Conservation (phyloP, 2,888 invertebrate species). For the Eupithecia vulgata region DNA sequence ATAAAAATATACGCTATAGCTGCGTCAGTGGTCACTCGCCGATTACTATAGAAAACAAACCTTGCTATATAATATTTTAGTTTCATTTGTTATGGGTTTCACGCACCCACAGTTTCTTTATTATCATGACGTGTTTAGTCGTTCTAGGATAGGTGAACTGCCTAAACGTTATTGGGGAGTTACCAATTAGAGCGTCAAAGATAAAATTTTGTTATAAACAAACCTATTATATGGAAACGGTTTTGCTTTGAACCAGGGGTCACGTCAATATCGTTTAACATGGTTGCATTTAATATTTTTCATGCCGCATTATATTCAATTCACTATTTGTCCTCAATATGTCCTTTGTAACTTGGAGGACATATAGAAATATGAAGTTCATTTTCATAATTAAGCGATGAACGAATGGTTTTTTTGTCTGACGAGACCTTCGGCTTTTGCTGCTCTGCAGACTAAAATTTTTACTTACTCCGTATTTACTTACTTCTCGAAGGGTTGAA, state of each 20-base stretch:
- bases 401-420: neutral
- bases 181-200: neutral
- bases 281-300: neutral
- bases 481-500: neutral
- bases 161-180: neutral
- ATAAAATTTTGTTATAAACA: neutral
- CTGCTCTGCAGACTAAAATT: neutral
- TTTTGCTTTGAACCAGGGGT: neutral
- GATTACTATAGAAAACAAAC: no score
- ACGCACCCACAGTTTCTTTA: neutral
- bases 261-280: neutral
- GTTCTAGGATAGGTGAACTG: neutral
- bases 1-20: no score
- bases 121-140: neutral
- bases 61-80: no score
- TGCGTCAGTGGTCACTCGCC: no score
- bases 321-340: neutral
- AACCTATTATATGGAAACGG: neutral
- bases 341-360: neutral
- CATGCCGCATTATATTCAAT: neutral
- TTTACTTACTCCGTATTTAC: neutral
- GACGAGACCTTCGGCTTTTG: neutral
- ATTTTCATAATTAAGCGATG: neutral
- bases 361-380: neutral
- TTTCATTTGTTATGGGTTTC: no score